Conservation (phyloP, 2,797 vertebrate species). For the Sciaenops ocellatus region DNA sequence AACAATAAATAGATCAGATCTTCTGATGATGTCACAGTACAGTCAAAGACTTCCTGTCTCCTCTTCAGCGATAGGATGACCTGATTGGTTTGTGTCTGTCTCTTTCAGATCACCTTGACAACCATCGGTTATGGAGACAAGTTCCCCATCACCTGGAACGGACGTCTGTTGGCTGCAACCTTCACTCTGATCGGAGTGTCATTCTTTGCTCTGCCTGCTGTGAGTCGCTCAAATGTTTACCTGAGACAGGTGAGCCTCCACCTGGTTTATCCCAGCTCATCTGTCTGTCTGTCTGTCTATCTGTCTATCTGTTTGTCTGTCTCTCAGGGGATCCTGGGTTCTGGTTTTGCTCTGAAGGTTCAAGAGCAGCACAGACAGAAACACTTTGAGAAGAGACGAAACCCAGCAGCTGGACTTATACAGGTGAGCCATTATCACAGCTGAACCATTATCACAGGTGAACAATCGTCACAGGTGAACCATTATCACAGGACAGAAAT, state of each 20-base stretch:
- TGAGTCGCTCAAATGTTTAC: constrained; percentile 74
- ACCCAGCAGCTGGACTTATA: constrained; percentile 95
- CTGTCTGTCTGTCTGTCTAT: constrained; percentile 10
- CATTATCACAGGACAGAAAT: too few relatives aligned
- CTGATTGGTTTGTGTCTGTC: constrained; percentile 31
- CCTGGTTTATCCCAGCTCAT: constrained; percentile 2
- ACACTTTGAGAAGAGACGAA: constrained; percentile 97
- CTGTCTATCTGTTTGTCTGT: constrained; percentile 24
- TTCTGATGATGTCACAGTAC: background rate
- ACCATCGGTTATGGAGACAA: constrained; percentile 99
- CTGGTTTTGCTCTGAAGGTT: constrained; percentile 98
- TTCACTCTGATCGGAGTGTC: constrained; percentile 97
- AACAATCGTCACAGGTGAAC: too few relatives aligned
- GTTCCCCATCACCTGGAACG: constrained; percentile 97
- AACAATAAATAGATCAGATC: too few relatives aligned
- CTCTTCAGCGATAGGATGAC: background rate
- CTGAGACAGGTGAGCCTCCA: background rate
- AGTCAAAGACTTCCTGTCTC: background rate
- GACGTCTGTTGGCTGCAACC: constrained; percentile 93
- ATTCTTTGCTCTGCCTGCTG: constrained; percentile 96
- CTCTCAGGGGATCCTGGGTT: constrained; percentile 95
- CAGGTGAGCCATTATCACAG: constrained; percentile 82
- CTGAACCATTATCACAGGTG: too few relatives aligned
- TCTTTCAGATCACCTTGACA: constrained; percentile 93
- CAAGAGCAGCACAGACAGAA: constrained; percentile 99